Evolutionary conservation across 2,888 invertebrate species (phyloP), one percentile per base, ranked within the genome.

Genomic region (Apamea sordens): DNA sequence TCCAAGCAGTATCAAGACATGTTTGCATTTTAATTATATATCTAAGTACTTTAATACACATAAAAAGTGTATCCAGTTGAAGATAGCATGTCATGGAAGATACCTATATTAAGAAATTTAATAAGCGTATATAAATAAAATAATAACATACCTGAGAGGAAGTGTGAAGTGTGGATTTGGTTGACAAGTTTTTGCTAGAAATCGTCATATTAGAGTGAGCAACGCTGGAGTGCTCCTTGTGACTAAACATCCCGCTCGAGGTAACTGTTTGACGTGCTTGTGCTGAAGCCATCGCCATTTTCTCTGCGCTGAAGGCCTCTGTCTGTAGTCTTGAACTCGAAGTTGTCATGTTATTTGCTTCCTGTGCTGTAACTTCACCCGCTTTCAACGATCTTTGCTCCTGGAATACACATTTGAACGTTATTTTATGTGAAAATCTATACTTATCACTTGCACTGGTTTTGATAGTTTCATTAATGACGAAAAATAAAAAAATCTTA

Each of bases 301-400:
- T 98, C 95, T 99, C 98, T 21, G 98, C 98, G 90, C 98, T 98
- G 95, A 98, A 99, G 64, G 98, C 98, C 91, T 98, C 98, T 73
- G 98, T 98, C 88, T 98, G 98, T 77, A 99, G 97, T 94, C 98
- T 98, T 96, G 98, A 98, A 93, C 98, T 98, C 65, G 98, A 98
- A 69, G 98, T 98, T 78, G 98, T 98, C 96, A 98, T 98, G 94
- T 98, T 98, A 93, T 98, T 98, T 89, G 98, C 98, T 94, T 99
- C 98, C 94, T 99, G 98, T 90, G 98, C 98, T 76, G 98, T 98
- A 76, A 98, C 97, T 93, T 99, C 99, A 77, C 98, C 98, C 76
- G 98, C 98, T 95, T 98, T 98, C 88, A 99, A 95, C 75, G 98
- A 98, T 91, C 98, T 97, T 90, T 98, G 98, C 96, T 98, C 98